A percentile compares a stretch with the other conserved stretches of the same genome.
These are phyloP conservation scores for Pheosia gnoma DNA, from an alignment of 2,888 invertebrate genomes.

Conservation along the genomic window DNA sequence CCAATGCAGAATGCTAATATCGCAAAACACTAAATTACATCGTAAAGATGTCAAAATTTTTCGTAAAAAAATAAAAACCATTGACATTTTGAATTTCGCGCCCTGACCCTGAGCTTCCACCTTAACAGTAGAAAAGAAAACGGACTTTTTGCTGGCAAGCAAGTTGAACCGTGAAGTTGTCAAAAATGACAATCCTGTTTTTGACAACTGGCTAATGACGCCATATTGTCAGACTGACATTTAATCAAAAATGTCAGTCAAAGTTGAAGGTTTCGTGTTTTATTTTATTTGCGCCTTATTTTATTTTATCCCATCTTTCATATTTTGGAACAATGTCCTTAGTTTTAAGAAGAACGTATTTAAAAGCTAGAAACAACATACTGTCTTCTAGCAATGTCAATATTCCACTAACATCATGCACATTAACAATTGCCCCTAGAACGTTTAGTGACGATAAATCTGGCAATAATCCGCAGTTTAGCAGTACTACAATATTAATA, in stretches of 20 bases:
- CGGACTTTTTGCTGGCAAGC: no score
- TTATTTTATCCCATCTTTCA: not conserved
- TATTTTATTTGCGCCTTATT: not conserved
- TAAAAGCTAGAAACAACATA: conserved; percentile 61
- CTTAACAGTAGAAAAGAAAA: no score
- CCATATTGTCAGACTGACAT: no score
- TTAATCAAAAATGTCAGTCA: not conserved
- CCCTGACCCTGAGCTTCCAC: no score
- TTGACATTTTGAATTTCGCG: no score
- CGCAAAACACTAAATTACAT: no score
- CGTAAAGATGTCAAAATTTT: no score
- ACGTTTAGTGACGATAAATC: conserved; percentile 62
- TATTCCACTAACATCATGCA: conserved; percentile 33
- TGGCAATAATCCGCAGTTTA: conserved; percentile 60
- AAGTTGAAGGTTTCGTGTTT: not conserved
- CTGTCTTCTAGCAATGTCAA: conserved; percentile 45
- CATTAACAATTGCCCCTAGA: conserved; percentile 42
- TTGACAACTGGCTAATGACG: no score
- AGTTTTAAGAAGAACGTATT: conserved; percentile 63
- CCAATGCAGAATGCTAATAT: no score
- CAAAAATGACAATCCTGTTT: no score
- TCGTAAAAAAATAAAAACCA: no score
- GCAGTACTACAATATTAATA: conserved; percentile 82
- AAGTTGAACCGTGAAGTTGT: no score
- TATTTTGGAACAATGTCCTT: conserved; percentile 52